Evolutionary conservation across 2,888 invertebrate species (phyloP), one percentile per base, ranked within the genome.

Genomic region (Hyles lineata): DNA sequence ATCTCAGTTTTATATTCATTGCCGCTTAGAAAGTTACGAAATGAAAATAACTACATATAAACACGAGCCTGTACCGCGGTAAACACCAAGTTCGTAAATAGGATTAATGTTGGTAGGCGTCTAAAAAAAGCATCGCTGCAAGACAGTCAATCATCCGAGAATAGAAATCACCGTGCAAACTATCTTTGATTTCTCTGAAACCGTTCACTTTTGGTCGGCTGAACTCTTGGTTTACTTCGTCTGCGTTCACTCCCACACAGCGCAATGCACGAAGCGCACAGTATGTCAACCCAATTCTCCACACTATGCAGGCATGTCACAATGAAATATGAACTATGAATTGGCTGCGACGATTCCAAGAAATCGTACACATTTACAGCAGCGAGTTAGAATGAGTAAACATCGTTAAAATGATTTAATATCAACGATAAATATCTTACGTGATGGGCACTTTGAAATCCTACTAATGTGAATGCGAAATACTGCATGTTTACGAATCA

Each of bases 111-210:
- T 35, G 23, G 78, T 77, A 78, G 77, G 75, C 71, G 61, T 75
- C 76, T 76, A 83, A 77, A 82, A 81, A 79, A 81, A 78, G 75
- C 78, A 77, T 67, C 73, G 79, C 75, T 79, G 74, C 78, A 77
- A 79, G 80, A 76, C 77, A 80, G 75, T 84, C 78, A 80, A 85
- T 85, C 85, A 84, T 80, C 81, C 80, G 78, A 84, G 80, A 84
- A 85, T 84, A 85, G 82, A 85, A 82, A 83, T 78, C 75, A 79
- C 78, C 79, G 79, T 77, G 79, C 81, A 82, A 84, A 82, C 78
- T 78, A 67, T 67, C 23, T 67, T 67, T 67, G 82, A 82, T 84
- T 82, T 84, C 80, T 79, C 79, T 81, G 75, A 73, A 77, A 78
- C 78, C 82, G 77, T 82, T 84, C 80, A 82, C 78, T 83, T 83